phyloP scores from a whole-genome alignment of 30 jellyfish, hydroid and myxozoan species.

The Aurelia coerulea region DNA sequence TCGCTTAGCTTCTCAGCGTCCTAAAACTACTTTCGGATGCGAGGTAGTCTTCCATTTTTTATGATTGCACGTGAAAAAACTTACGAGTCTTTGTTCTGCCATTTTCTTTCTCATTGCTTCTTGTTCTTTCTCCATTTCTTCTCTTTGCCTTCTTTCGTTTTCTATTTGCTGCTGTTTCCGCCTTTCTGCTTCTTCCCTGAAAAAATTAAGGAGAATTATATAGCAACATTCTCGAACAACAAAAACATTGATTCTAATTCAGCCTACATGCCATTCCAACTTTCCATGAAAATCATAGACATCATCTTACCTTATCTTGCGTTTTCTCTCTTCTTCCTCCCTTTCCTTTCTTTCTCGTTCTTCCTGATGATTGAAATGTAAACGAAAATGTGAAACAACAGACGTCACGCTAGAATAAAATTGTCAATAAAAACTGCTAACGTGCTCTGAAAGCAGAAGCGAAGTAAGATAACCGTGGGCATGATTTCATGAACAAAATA shows the following conservation, averaged over 20 bases:
- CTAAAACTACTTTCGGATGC: too few relatives aligned
- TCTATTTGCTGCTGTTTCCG: constrained; percentile 77
- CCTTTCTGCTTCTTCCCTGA: constrained; percentile 94
- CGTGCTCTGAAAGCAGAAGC: too few relatives aligned
- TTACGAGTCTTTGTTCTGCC: constrained; percentile 90
- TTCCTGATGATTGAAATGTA: constrained; percentile 52
- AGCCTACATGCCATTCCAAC: too few relatives aligned
- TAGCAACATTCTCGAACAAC: too few relatives aligned
- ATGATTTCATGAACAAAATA: too few relatives aligned
- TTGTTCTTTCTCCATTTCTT: constrained; percentile 95
- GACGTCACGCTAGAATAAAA: neutral
- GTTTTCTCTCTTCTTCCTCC: constrained; percentile 87
- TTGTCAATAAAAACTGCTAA: too few relatives aligned
- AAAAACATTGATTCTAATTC: too few relatives aligned
- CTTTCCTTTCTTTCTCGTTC: constrained; percentile 90
- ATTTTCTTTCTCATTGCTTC: constrained; percentile 79
- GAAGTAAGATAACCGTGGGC: too few relatives aligned
- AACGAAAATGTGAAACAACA: neutral
- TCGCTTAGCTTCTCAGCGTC: too few relatives aligned
- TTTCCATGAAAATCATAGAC: too few relatives aligned
- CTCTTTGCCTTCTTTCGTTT: constrained; percentile 88
- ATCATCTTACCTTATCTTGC: constrained; percentile 64
- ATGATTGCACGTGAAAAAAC: constrained; percentile 5
- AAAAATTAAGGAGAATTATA: neutral
- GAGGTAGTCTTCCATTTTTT: too few relatives aligned